Conservation (phyloP, 1,140 invertebrate genomes). For the Eriosoma lanigerum region DNA sequence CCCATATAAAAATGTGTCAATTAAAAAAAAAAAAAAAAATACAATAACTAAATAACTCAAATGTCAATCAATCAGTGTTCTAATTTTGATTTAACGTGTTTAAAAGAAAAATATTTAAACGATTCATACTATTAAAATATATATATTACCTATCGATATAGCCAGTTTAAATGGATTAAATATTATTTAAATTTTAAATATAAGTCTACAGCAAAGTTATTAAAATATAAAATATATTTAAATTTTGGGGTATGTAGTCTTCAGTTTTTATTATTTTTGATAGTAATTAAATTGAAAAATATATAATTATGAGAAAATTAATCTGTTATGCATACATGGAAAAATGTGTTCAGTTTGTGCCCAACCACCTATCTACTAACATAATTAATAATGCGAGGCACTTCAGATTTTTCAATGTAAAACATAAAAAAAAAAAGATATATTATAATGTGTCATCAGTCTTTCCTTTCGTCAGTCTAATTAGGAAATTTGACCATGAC, state of each 20-base stretch:
- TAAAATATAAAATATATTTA: conserved; percentile 1
- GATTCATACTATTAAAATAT: conserved; percentile 5
- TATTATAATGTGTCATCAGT: conserved; percentile 43
- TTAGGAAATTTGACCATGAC: conserved; percentile 49
- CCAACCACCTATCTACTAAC: conserved; percentile 27
- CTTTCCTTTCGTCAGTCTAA: conserved; percentile 50
- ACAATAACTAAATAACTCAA: conserved; percentile 8
- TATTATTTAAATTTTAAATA: background rate
- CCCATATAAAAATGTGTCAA: conserved; percentile 15
- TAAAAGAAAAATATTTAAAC: background rate
- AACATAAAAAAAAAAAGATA: conserved; percentile 26
- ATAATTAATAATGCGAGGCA: conserved; percentile 44
- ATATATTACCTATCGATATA: background rate
- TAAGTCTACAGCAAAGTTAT: background rate
- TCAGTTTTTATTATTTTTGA: conserved; percentile 24
- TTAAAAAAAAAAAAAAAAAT: background rate
- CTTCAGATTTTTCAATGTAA: conserved; percentile 41
- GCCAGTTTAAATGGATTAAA: background rate
- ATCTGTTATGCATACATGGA: conserved; percentile 31
- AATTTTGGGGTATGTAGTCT: background rate
- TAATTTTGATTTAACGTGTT: conserved; percentile 11
- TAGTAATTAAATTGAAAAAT: conserved; percentile 1
- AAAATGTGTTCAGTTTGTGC: conserved; percentile 25
- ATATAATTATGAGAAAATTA: conserved; percentile 32
- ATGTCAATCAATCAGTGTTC: background rate